A percentile compares a stretch with the other conserved stretches of the same genome.
These are phyloP conservation scores for Alaudala cheleensis DNA, from an alignment of 2,113 vertebrate genomes.

Conservation along the genomic window DNA sequence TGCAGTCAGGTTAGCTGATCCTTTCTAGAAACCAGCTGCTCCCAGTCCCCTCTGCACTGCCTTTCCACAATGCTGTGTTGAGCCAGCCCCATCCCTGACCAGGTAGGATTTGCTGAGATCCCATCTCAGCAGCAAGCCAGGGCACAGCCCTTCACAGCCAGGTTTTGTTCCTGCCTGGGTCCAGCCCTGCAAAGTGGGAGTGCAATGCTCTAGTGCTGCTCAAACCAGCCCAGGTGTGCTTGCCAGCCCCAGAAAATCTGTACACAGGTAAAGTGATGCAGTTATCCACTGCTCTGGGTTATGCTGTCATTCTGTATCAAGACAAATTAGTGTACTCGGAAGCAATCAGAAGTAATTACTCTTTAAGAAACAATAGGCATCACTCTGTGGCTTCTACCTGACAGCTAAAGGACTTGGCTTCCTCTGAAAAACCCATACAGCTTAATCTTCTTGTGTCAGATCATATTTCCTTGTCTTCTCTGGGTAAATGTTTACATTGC, in stretches of 20 bases:
- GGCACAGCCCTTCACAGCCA: slow-evolving; percentile 67
- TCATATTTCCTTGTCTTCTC: slow-evolving; percentile 58
- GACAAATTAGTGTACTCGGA: slow-evolving; percentile 62
- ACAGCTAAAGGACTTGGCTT: slow-evolving; percentile 55
- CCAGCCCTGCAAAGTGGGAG: slow-evolving; percentile 71
- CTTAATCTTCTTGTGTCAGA: slow-evolving; percentile 65
- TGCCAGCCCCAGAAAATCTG: slow-evolving; percentile 76
- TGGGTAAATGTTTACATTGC: slow-evolving; percentile 62
- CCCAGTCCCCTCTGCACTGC: neutral
- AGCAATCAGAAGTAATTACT: slow-evolving; percentile 67
- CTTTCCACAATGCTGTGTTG: neutral
- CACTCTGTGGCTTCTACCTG: slow-evolving; percentile 59
- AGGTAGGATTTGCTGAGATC: slow-evolving; percentile 74
- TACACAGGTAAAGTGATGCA: slow-evolving; percentile 70
- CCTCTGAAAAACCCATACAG: slow-evolving; percentile 51
- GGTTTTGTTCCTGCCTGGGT: slow-evolving; percentile 76
- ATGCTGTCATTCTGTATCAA: slow-evolving; percentile 41
- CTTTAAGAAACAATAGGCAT: slow-evolving; percentile 62
- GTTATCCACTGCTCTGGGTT: slow-evolving; percentile 18
- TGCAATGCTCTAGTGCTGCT: slow-evolving; percentile 73
- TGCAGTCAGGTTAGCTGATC: neutral
- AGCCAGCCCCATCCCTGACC: slow-evolving; percentile 73
- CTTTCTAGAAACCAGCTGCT: neutral
- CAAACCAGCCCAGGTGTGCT: slow-evolving; percentile 72
- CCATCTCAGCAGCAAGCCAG: slow-evolving; percentile 58